Evolutionary conservation across 2,797 vertebrate genomes (phyloP), one percentile per base, ranked within the genome.

Genomic region (Sebastes umbrosus): DNA sequence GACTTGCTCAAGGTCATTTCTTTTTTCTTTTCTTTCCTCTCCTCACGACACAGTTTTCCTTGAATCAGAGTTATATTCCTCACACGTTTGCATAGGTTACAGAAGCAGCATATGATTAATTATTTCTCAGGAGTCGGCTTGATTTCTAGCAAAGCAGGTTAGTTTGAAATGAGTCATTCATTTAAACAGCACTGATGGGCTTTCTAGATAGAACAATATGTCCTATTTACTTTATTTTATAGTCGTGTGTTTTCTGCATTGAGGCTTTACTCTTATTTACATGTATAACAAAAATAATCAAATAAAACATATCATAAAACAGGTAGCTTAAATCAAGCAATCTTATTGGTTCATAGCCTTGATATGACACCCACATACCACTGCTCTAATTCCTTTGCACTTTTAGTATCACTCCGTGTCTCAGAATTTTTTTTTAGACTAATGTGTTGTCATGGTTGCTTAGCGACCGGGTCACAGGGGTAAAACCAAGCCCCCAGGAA

Each of bases 1-100:
- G 80, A 89, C 84, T 58, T 7, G 16, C 68, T 90, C 82, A 94
- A 93, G 93, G 93, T 91, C 84, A 80, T 77, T 79, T 6, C n/a
- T 64, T 69, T 77, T 78, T 57, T 27, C 10, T 73, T 9, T 46
- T 66, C 24, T 79, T 63, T 43, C 13, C 57, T 79, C 29, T 25
- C 34, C 12, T 82, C 52, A 64, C 27, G 13, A 73, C 69, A 75
- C 62, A 39, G 7, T 68, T 80, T 83, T 84, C 34, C 8, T 13
- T 68, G 50, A 74, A 80, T 69, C 69, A 50, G 62, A 58, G 57
- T 58, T 71, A 59, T 36, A 69, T 60, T 72, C 29, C 36, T 52
- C 54, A 46, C 79, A 71, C 13, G 2, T 78, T 66, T 60, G n/a
- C 57, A 43, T 29, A 22, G 50, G 27, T 57, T 70, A 59, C n/a